A percentile compares a stretch with the other conserved stretches of the same genome.
phyloP scores from a whole-genome alignment of 2,888 invertebrate species.

The Spilosoma lubricipeda region DNA sequence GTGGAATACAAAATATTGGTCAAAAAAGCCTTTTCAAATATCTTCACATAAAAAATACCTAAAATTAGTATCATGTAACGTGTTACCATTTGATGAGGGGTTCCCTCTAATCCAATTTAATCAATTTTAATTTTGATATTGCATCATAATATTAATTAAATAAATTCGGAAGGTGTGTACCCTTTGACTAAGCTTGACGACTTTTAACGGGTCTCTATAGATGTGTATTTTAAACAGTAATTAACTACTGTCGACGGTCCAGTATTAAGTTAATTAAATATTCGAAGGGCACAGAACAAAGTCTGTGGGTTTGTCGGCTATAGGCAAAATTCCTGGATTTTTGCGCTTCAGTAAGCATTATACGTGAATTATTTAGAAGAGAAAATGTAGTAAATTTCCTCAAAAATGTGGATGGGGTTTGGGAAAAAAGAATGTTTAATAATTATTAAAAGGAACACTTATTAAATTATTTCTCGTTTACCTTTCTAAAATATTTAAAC shows the following conservation, averaged over 20 bases:
- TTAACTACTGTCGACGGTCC: conserved; percentile 1
- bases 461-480: background rate
- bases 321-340: background rate
- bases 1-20: background rate
- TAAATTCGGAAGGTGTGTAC: conserved; percentile 16
- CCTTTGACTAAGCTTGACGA: background rate
- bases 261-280: conserved; percentile 16
- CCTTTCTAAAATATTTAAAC: background rate
- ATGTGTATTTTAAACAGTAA: conserved; percentile 14
- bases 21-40: background rate
- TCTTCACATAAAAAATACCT: background rate
- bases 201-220: background rate
- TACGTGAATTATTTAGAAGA: conserved; percentile 3
- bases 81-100: background rate
- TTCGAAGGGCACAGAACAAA: conserved; percentile 14
- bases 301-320: conserved; percentile 1
- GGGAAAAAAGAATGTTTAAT: background rate
- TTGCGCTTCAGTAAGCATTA: conserved; percentile 8
- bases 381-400: background rate
- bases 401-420: background rate
- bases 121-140: conserved; percentile 3
- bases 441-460: background rate
- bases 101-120: background rate
- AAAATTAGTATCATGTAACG: background rate
- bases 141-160: conserved; percentile 51